Percentiles rank a stretch among this genome's conserved stretches.
Conservation (phyloP, 2,888 invertebrate genomes). For the Sinohyriopsis cumingii region DNA sequence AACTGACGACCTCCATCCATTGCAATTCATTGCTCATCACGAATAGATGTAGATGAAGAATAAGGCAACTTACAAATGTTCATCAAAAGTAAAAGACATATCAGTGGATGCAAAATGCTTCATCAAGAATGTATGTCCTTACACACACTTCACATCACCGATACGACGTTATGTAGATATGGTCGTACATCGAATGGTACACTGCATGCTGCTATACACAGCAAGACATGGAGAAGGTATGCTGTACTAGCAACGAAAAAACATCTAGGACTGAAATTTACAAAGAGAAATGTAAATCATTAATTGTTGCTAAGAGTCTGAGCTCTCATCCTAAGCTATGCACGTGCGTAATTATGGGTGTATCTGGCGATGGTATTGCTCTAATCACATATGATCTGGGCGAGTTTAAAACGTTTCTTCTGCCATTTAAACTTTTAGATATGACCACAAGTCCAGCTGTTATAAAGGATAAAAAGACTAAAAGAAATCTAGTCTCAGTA, state of each 20-base stretch:
- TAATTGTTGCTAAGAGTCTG: constrained; percentile 23
- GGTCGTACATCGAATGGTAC: constrained; percentile 31
- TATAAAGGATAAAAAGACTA: constrained; percentile 8
- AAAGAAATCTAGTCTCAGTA: background rate
- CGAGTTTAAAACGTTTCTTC: constrained; percentile 4
- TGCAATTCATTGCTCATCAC: constrained; percentile 11
- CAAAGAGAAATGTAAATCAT: constrained; percentile 21
- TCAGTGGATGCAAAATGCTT: constrained; percentile 19
- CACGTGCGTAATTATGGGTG: constrained; percentile 16
- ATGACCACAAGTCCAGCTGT: constrained; percentile 5
- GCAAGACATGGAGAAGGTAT: constrained; percentile 24
- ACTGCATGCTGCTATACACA: constrained; percentile 30
- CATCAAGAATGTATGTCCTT: constrained; percentile 22
- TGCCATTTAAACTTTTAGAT: constrained; percentile 34
- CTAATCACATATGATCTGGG: constrained; percentile 23
- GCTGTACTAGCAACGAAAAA: constrained; percentile 21
- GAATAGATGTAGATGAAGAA: constrained; percentile 24
- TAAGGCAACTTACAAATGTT: constrained; percentile 19
- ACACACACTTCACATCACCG: constrained; percentile 31
- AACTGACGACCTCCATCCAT: constrained; percentile 23
- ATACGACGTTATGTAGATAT: constrained; percentile 28
- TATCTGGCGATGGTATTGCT: constrained; percentile 22
- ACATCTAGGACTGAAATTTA: constrained; percentile 23
- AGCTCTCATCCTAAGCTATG: constrained; percentile 20
- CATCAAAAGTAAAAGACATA: constrained; percentile 1